phyloP scores from a whole-genome alignment of 2,113 vertebrate genomes.

The Chloropsis cyanopogon region DNA sequence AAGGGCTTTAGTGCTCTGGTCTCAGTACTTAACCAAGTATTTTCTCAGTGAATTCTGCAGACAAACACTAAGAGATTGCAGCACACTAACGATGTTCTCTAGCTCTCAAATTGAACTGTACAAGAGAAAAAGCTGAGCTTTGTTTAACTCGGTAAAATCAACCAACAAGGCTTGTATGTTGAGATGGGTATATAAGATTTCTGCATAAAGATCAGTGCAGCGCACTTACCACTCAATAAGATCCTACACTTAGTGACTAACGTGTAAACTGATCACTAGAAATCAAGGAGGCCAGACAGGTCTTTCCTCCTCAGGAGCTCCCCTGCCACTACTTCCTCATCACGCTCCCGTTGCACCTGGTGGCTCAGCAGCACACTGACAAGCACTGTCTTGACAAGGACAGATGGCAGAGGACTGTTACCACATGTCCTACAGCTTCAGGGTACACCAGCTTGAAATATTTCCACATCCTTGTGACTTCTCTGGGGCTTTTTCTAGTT shows the following conservation, averaged over 20 bases:
- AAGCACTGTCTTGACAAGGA: not conserved
- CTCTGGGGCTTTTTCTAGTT: not conserved
- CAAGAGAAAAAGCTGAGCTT: not conserved
- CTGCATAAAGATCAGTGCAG: not conserved
- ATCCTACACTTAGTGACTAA: not conserved
- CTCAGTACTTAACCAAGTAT: not conserved
- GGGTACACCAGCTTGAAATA: not conserved
- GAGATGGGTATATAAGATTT: not conserved
- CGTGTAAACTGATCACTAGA: not conserved
- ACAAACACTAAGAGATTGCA: not conserved
- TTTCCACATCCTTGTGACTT: not conserved
- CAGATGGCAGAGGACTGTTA: not conserved
- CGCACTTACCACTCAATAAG: not conserved
- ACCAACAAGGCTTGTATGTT: not conserved
- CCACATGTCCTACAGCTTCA: not conserved
- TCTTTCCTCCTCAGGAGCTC: not conserved
- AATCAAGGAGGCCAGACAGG: not conserved
- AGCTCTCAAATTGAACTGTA: not conserved
- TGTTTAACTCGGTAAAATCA: not conserved
- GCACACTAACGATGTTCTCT: not conserved
- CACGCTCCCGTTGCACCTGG: rapidly evolving
- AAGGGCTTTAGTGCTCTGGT: not conserved
- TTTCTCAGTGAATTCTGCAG: not conserved
- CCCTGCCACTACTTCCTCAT: not conserved
- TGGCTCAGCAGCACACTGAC: not conserved